Conservation (phyloP, 2,797 vertebrate species). For the Cuniculus paca region DNA sequence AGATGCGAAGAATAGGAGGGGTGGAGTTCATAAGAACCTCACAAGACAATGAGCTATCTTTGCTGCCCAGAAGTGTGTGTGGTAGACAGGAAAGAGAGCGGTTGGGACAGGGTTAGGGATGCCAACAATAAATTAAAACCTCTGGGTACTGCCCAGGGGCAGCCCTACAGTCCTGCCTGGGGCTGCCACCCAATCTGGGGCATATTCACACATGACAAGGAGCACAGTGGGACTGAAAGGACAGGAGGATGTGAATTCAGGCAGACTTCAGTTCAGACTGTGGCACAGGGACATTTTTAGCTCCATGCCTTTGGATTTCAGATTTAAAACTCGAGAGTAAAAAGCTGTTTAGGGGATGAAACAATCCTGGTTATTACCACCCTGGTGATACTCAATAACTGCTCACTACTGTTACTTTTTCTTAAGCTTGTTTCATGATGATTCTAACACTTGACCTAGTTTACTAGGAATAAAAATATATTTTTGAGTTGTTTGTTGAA, state of each 20-base stretch:
- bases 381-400: background rate
- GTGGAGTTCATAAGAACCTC: background rate
- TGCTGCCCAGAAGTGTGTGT: background rate
- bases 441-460: background rate
- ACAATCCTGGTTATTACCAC: background rate
- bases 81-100: background rate
- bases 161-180: background rate
- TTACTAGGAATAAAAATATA: constrained; percentile 28
- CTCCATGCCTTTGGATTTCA: background rate
- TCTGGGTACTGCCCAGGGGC: rapidly evolving
- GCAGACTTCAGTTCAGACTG: background rate
- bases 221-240: background rate
- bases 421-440: background rate
- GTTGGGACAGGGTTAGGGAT: too few relatives aligned
- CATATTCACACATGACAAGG: background rate
- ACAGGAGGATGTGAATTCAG: background rate
- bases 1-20: background rate
- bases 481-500: background rate
- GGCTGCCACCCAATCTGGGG: background rate
- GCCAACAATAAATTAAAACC: background rate
- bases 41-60: background rate
- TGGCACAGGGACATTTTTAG: background rate
- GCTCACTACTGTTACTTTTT: background rate
- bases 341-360: background rate
- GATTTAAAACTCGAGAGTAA: background rate